Evolutionary conservation across 2,113 vertebrate species (phyloP), one percentile per base, ranked within the genome.

Genomic region (Tragulus kanchil): DNA sequence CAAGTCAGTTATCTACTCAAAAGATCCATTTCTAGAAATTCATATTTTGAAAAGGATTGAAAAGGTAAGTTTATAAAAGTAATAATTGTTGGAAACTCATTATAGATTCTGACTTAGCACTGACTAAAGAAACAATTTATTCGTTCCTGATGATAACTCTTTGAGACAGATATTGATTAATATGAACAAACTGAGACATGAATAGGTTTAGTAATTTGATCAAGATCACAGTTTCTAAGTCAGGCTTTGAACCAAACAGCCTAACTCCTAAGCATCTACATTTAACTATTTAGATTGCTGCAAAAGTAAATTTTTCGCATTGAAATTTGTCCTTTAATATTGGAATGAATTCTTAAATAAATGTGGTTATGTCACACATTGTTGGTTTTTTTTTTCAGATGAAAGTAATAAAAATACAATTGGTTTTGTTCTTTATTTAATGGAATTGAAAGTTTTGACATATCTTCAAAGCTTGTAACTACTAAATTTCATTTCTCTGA

Each of bases 11-110:
- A n/a, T n/a, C n/a, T n/a, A n/a, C n/a, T n/a, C n/a, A n/a, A n/a
- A n/a, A 93, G 45, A 77, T 59, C 42, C 4, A 17, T 82, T 89
- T 78, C 59, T 91, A 91, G 59, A 89, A 88, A 75, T 77, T 16
- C 59, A 3, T 36, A 28, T 88, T 96, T 59, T 36, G 1, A 81
- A 54, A n/a, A 82, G n/a, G 8, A 17, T 64, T 94, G 21, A 85
- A 16, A 25, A 75, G 13, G 26, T 45, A 42, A 45, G 21, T 61
- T 73, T 48, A 94, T 64, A 89, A 85, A 42, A 11, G 6, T 36
- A 19, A 25, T 23, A 17, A 75, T 26, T 65, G 7, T 54, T 78
- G 83, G 13, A 88, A 92, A 89, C 77, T 71, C n/a, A 82, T 42
- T 19, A 25, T 12, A 77, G 25, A 6, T 61, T 58, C 52, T 85